Evolutionary conservation across 1,140 invertebrate genomes (phyloP).

Genomic region (Drosophila albomicans): DNA sequence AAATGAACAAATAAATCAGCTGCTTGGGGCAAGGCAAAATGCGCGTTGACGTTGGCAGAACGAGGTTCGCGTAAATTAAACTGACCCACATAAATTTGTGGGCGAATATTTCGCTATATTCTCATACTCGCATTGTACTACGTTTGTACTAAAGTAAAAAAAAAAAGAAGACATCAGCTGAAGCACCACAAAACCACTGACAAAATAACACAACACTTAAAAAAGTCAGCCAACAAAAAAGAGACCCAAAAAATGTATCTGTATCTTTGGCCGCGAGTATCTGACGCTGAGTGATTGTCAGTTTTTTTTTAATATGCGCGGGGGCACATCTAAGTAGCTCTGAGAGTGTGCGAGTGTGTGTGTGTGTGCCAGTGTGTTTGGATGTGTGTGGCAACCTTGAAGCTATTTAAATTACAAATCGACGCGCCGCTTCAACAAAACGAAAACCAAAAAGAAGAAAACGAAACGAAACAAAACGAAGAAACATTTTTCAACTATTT

Average conservation of each 20-base stretch:
- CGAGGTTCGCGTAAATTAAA: slow-evolving; percentile 74
- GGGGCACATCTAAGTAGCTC: slow-evolving; percentile 50
- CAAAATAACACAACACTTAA: slow-evolving; percentile 25
- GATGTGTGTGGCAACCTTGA: slow-evolving; percentile 72
- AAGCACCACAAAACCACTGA: slow-evolving; percentile 5
- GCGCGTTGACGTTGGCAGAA: slow-evolving; percentile 40
- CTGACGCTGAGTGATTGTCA: slow-evolving; percentile 62
- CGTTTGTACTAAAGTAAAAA: slow-evolving; percentile 54
- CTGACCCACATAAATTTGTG: slow-evolving; percentile 78
- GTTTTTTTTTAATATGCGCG: slow-evolving; percentile 74
- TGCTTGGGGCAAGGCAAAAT: slow-evolving; percentile 20
- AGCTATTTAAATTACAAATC: slow-evolving; percentile 84
- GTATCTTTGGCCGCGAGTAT: slow-evolving; percentile 56
- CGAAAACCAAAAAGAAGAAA: slow-evolving; percentile 23
- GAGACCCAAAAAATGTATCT: slow-evolving; percentile 45
- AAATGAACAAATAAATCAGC: slow-evolving; percentile 63
- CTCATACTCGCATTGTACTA: slow-evolving; percentile 50
- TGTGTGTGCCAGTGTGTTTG: slow-evolving; percentile 28
- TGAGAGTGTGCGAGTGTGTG: slow-evolving; percentile 31
- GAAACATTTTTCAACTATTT: slow-evolving; percentile 78
- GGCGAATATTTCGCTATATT: slow-evolving; percentile 29
- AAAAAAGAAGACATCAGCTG: slow-evolving; percentile 53
- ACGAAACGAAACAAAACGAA: slow-evolving; percentile 41
- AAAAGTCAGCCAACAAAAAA: slow-evolving; percentile 21
- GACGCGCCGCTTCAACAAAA: slow-evolving; percentile 50